These are phyloP conservation scores for Proteles cristata DNA, from an alignment of 2,113 vertebrate genomes.

Conservation along the genomic window DNA sequence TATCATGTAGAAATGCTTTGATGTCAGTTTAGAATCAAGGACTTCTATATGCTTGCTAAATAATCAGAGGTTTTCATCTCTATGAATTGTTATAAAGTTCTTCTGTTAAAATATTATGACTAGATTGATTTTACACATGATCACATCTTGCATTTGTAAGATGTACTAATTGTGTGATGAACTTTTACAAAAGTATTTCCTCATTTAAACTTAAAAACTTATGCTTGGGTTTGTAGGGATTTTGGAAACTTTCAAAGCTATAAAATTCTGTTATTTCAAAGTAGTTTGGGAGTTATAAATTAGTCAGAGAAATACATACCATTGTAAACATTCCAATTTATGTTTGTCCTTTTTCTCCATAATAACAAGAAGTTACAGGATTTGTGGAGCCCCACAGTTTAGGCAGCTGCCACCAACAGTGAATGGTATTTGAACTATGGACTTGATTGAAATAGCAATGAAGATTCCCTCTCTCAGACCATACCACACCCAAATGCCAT, in stretches of 20 bases:
- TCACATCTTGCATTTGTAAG: conserved; percentile 30
- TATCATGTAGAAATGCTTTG: conserved; percentile 51
- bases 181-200: neutral
- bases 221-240: conserved; percentile 27
- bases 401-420: conserved; percentile 31
- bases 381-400: neutral
- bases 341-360: conserved; percentile 18
- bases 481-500: neutral
- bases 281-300: conserved; percentile 23
- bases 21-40: conserved; percentile 37
- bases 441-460: conserved; percentile 16
- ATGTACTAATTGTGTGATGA: neutral
- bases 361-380: conserved; percentile 20
- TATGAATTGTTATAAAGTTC: neutral
- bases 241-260: conserved; percentile 41
- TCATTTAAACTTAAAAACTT: conserved; percentile 23
- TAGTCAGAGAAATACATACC: conserved; percentile 18
- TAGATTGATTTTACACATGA: neutral
- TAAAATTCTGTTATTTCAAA: conserved; percentile 36
- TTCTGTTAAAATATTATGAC: conserved; percentile 36
- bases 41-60: neutral
- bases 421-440: conserved; percentile 20
- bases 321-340: neutral
- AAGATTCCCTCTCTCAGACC: neutral
- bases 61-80: conserved; percentile 11